These are phyloP conservation scores for Campylomormyrus numenius DNA, from an alignment of 2,113 vertebrate genomes.

Conservation along the genomic window DNA sequence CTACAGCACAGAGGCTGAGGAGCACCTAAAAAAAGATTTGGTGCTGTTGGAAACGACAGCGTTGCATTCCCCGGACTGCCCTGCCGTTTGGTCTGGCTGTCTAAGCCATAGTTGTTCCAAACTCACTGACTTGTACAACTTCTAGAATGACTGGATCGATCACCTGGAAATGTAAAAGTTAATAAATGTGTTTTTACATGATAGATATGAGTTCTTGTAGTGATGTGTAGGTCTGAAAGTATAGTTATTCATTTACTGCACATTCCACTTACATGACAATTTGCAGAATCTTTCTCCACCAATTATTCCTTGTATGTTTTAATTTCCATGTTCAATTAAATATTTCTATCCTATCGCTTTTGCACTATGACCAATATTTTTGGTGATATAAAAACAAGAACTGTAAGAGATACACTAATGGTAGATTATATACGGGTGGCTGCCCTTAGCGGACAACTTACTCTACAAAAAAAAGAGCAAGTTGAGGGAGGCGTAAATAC, in stretches of 20 bases:
- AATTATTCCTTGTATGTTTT: neutral
- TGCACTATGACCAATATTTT: neutral
- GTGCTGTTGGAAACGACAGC: neutral
- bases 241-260: neutral
- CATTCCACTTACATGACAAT: neutral
- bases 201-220: neutral
- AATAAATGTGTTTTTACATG: neutral
- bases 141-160: neutral
- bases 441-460: too few species aligned
- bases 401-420: neutral
- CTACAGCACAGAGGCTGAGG: neutral
- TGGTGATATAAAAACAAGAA: neutral
- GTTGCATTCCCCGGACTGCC: neutral
- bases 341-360: neutral
- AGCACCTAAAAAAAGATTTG: neutral
- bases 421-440: neutral
- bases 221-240: neutral
- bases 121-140: neutral
- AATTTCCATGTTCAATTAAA: neutral
- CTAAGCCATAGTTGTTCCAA: neutral
- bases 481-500: too few species aligned
- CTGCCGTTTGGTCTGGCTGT: neutral
- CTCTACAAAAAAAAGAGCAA: too few species aligned
- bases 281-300: neutral
- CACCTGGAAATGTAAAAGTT: neutral